A percentile compares a stretch with the other conserved stretches of the same genome.
These are phyloP conservation scores for Thunnus albacares DNA, from an alignment of 2,797 vertebrate genomes.

Conservation along the genomic window DNA sequence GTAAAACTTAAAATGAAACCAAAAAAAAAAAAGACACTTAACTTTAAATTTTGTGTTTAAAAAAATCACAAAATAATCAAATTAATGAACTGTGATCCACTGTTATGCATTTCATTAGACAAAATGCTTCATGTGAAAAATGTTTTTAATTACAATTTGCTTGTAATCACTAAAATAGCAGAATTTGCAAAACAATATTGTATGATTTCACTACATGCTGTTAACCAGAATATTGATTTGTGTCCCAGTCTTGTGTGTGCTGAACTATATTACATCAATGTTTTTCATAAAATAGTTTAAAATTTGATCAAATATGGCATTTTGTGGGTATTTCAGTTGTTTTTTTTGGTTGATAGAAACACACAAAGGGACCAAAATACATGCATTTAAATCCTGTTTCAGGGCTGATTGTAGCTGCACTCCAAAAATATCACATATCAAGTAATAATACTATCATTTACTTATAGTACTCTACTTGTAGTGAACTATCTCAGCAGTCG, in stretches of 20 bases:
- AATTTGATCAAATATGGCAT: not conserved
- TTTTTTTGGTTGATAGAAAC: not conserved
- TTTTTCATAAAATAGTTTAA: not conserved
- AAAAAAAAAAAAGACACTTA: not conserved
- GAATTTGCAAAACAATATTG: not conserved
- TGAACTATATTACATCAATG: not conserved
- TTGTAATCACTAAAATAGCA: not conserved
- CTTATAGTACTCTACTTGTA: not conserved
- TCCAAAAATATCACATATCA: too few relatives aligned
- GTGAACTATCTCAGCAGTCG: not conserved
- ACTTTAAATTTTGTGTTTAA: not conserved
- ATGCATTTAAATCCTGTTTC: not conserved
- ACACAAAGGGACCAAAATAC: not conserved
- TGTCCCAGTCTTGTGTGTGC: not conserved
- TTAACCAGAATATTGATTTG: not conserved
- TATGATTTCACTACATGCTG: not conserved
- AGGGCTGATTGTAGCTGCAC: not conserved
- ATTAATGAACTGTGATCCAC: not conserved
- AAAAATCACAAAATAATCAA: too few relatives aligned
- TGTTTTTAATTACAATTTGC: not conserved
- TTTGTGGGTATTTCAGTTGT: not conserved
- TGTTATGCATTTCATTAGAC: constrained; percentile 1
- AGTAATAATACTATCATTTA: not conserved
- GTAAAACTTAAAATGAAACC: not conserved
- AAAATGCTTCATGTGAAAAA: not conserved